phyloP scores from a whole-genome alignment of 2,888 invertebrate species.

The Celastrina argiolus region DNA sequence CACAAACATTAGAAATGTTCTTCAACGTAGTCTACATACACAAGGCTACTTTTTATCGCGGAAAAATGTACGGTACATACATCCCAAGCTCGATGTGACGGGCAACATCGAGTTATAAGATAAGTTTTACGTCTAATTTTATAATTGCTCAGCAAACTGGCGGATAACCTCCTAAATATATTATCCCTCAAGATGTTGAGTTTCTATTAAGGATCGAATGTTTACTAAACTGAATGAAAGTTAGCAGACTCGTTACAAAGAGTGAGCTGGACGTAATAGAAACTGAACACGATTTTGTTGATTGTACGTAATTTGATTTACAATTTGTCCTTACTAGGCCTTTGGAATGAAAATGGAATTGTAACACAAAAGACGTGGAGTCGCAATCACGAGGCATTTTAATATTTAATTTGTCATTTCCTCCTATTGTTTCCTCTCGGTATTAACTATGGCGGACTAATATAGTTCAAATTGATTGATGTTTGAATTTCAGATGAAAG shows the following conservation, averaged over 20 bases:
- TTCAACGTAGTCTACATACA: no score
- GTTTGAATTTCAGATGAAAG: not conserved
- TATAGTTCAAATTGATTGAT: not conserved
- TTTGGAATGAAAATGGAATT: constrained; percentile 29
- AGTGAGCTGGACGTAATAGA: constrained; percentile 27
- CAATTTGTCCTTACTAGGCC: constrained; percentile 28
- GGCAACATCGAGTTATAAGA: no score
- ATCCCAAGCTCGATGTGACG: no score
- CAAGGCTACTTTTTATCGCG: no score
- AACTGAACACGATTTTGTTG: constrained; percentile 29
- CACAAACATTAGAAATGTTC: no score
- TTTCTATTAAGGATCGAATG: constrained; percentile 25
- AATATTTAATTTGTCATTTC: constrained; percentile 14
- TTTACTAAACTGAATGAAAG: constrained; percentile 32
- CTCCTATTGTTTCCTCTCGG: not conserved
- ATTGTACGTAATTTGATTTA: constrained; percentile 32
- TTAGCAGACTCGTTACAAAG: constrained; percentile 29
- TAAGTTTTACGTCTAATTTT: not conserved
- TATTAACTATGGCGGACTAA: not conserved
- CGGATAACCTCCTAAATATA: constrained; percentile 17
- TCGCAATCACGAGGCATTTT: constrained; percentile 3
- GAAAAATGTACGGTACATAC: no score
- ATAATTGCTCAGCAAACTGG: not conserved
- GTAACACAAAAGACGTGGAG: constrained; percentile 21
- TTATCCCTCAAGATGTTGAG: constrained; percentile 24